Evolutionary conservation across 2,888 invertebrate genomes (phyloP).

Genomic region (Phortica magna): DNA sequence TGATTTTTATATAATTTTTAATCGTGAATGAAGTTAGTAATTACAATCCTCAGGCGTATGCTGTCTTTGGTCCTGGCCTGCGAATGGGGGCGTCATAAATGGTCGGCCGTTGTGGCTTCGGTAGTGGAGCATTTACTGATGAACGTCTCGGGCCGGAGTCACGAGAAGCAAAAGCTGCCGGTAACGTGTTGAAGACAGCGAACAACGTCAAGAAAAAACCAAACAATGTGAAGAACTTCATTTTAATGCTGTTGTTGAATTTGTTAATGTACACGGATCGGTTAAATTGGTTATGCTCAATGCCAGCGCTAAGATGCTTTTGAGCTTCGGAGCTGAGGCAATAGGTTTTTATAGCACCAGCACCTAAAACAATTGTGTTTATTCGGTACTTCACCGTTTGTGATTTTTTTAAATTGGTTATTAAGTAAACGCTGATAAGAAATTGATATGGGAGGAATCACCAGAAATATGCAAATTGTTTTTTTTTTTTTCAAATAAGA

Average conservation of each 20-base stretch:
- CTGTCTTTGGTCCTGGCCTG: conserved; percentile 49
- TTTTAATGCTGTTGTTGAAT: conserved; percentile 27
- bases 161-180: conserved; percentile 48
- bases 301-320: neutral
- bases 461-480: neutral
- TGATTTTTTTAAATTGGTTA: conserved; percentile 39
- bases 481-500: no score
- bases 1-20: neutral
- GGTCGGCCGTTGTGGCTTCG: conserved; percentile 43
- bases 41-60: conserved; percentile 51
- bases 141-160: conserved; percentile 48
- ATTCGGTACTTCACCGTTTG: conserved; percentile 48
- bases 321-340: neutral
- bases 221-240: conserved; percentile 53
- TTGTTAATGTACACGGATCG: neutral
- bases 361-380: neutral
- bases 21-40: no score
- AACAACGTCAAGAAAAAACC: conserved; percentile 47
- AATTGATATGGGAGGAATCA: conserved; percentile 3
- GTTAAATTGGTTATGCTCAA: neutral
- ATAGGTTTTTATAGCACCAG: neutral
- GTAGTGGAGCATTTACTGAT: conserved; percentile 23
- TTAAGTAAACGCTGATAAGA: conserved; percentile 44
- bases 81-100: conserved; percentile 54
- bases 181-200: conserved; percentile 35